Conservation (phyloP, 2,797 vertebrate genomes). For the Chelon labrosus region DNA sequence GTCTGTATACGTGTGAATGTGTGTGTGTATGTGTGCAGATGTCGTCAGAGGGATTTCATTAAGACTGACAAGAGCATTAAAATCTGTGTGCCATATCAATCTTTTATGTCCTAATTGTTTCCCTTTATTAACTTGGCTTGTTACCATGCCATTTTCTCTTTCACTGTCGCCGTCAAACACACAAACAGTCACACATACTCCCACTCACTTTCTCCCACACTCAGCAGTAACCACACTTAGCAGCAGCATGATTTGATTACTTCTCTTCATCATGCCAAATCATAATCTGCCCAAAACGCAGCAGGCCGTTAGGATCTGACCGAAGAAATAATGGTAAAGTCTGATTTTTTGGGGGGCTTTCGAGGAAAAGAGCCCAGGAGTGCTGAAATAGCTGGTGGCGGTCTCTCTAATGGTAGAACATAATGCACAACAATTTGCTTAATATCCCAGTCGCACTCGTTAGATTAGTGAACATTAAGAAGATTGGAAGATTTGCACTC, state of each 20-base stretch:
- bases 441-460: constrained; percentile 72
- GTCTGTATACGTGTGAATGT: constrained; percentile 29
- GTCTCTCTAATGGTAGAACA: constrained; percentile 68
- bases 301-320: constrained; percentile 71
- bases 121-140: constrained; percentile 82
- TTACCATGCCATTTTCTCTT: constrained; percentile 67
- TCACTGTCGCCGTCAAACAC: constrained; percentile 47
- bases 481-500: constrained; percentile 73
- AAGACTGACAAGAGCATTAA: constrained; percentile 66
- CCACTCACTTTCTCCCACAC: constrained; percentile 71
- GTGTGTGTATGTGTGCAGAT: constrained; percentile 45
- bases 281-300: constrained; percentile 76
- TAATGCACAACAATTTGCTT: constrained; percentile 77
- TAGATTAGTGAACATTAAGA: constrained; percentile 79
- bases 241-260: constrained; percentile 69
- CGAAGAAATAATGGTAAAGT: constrained; percentile 69
- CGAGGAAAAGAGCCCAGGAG: constrained; percentile 61
- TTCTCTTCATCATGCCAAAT: constrained; percentile 70
- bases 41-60: constrained; percentile 68
- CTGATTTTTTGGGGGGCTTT: constrained; percentile 48
- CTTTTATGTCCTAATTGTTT: constrained; percentile 81
- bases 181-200: constrained; percentile 64
- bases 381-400: constrained; percentile 71
- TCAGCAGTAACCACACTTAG: constrained; percentile 71
- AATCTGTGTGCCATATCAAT: constrained; percentile 74